These are phyloP conservation scores for Corbicula japonica DNA, from an alignment of 2,888 invertebrate species.

Conservation along the genomic window DNA sequence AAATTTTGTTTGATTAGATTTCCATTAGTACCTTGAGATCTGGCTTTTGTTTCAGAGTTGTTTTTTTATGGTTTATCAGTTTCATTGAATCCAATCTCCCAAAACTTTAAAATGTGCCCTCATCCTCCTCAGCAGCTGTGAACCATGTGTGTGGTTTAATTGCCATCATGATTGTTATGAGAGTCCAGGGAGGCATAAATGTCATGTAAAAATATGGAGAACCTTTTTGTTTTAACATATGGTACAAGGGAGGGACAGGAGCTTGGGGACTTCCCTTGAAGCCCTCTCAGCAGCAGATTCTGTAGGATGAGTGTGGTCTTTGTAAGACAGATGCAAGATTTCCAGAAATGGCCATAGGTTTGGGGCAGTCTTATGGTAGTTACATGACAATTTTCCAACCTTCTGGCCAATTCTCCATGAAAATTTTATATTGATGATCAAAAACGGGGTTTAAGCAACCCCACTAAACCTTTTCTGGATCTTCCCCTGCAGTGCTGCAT, in stretches of 20 bases:
- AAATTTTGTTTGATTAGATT: constrained; percentile 30
- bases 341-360: no score
- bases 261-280: background rate
- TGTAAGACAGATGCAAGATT: no score
- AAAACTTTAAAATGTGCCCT: background rate
- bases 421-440: no score
- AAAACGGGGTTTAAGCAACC: no score
- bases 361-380: no score
- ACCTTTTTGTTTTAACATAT: constrained; percentile 25
- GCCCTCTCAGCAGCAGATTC: no score
- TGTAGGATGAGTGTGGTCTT: no score
- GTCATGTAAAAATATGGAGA: constrained; percentile 23
- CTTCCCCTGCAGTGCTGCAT: no score
- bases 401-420: no score
- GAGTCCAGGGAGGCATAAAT: constrained; percentile 26
- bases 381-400: no score
- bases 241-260: constrained; percentile 7
- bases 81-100: background rate
- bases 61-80: constrained; percentile 16
- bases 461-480: no score
- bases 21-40: constrained; percentile 14
- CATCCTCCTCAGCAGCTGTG: constrained; percentile 6
- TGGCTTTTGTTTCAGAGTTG: background rate
- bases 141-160: constrained; percentile 26
- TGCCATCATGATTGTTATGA: constrained; percentile 10